Evolutionary conservation across 2,888 invertebrate species (phyloP).

Genomic region (Aplocera efformata): DNA sequence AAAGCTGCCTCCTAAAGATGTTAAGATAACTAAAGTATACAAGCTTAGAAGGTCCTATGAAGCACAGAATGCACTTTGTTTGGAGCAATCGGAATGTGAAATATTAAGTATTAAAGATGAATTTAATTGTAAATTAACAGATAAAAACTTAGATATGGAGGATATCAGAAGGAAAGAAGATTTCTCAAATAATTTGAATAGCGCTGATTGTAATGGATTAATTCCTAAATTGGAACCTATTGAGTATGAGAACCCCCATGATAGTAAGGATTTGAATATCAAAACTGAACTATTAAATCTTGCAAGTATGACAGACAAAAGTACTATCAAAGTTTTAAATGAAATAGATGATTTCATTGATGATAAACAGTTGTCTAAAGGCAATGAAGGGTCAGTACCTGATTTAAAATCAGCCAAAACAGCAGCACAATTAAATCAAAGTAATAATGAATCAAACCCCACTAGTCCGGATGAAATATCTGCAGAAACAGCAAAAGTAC

Average conservation of each 20-base stretch:
- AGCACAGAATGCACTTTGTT: conserved; percentile 36
- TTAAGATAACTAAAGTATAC: conserved; percentile 38
- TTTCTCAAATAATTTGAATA: conserved; percentile 1
- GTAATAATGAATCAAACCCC: too few relatives aligned
- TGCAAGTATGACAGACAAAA: not conserved
- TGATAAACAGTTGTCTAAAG: too few relatives aligned
- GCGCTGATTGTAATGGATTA: not conserved
- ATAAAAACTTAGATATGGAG: not conserved
- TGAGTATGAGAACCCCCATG: not conserved
- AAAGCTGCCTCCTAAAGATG: conserved; percentile 28
- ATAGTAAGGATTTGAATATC: not conserved
- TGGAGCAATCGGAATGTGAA: conserved; percentile 1
- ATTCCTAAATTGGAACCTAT: not conserved
- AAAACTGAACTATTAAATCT: not conserved
- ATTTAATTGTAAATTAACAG: not conserved
- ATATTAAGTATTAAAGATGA: conserved; percentile 2
- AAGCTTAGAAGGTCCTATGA: conserved; percentile 48
- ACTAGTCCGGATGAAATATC: not conserved
- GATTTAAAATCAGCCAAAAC: too few relatives aligned
- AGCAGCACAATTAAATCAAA: too few relatives aligned
- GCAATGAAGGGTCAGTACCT: too few relatives aligned
- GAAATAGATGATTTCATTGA: conserved; percentile 5
- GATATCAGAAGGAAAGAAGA: not conserved
- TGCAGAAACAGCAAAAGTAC: not conserved
- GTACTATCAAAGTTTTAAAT: conserved; percentile 5